Base-by-base conservation (phyloP, 2,888 invertebrate species). In the Drosophila phalerata region DNA sequence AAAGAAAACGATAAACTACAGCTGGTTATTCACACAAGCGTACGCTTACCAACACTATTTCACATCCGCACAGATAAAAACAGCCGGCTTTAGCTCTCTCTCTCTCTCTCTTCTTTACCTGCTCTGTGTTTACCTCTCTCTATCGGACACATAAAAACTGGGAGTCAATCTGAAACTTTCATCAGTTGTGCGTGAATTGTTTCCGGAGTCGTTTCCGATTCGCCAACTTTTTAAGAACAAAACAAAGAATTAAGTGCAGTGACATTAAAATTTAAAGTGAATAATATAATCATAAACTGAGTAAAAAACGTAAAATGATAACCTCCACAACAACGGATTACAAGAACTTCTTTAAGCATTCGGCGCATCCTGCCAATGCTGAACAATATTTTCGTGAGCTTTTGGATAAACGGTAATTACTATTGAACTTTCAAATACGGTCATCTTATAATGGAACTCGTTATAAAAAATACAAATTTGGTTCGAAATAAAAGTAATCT, bases 281-380 rank as follows among this genome's bases (percentile, higher is more conserved):
- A 42, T 58, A 43, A 13, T 25, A 40, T 2, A 11, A 8, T 32
- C 4, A 15, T 25, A 72, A 69, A 45, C 52, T 43, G 40, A 62
- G 17, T 38, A 64, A 55, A 28, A 17, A 71, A 55, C 5, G 22
- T 38, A 88, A 73, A 68, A 90, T 90, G 90, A 89, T 91, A 57
- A 81, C 90, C 9, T 85, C 87, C 28, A 68, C 84, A 9, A 81
- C 77, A 37, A 81, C 86, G 63, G 90, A 91, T 67, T 90, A 89
- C 69, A 73, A 74, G 22, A 85, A 77, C 5, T 90, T 89, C 45
- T 91, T 91, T 22, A 91, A 91, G 66, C 84, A 81, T 43, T 65
- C 91, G 17, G 91, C 91, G 3, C 85, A 81, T 57, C 91, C 91
- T 52, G 83, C 89, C 6, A 91, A 91, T 88, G 91, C 91, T 40